These are phyloP conservation scores for Cliona cf. orientalis DNA, from an alignment of 37 sponge, comb jelly and placozoan genomes.

Conservation along the genomic window DNA sequence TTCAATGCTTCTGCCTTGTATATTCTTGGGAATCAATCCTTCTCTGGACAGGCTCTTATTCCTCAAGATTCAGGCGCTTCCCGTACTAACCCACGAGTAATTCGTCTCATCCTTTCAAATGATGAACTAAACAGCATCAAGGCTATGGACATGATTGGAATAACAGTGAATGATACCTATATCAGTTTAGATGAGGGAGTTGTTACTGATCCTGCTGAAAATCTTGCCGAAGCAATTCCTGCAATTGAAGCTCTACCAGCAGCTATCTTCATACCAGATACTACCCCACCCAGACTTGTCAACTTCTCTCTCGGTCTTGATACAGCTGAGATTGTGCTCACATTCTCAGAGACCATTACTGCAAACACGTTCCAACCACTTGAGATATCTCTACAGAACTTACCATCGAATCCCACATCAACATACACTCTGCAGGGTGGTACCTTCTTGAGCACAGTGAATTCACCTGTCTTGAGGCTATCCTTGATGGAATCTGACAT, in stretches of 20 bases:
- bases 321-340: conserved; percentile 50
- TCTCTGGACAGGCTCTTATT: conserved; percentile 22
- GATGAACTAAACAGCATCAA: conserved; percentile 76
- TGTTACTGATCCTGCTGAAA: conserved; percentile 74
- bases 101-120: conserved; percentile 31
- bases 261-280: conserved; percentile 47
- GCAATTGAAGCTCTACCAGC: conserved; percentile 40
- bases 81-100: not conserved
- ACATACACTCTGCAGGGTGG: conserved; percentile 66
- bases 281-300: conserved; percentile 64
- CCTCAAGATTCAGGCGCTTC: conserved; percentile 38
- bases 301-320: conserved; percentile 72
- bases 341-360: conserved; percentile 86
- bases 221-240: conserved; percentile 43
- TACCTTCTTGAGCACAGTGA: conserved; percentile 8
- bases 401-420: conserved; percentile 32
- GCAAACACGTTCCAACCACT: conserved; percentile 51
- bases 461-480: conserved; percentile 48
- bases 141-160: conserved; percentile 50
- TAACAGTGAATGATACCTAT: conserved; percentile 59
- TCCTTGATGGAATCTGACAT: conserved; percentile 49
- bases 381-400: conserved; percentile 66
- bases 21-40: conserved; percentile 21
- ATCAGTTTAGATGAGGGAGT: conserved; percentile 59
- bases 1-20: conserved; percentile 59